Evolutionary conservation across 1,140 invertebrate genomes (phyloP).

Genomic region (Papilio helenus): DNA sequence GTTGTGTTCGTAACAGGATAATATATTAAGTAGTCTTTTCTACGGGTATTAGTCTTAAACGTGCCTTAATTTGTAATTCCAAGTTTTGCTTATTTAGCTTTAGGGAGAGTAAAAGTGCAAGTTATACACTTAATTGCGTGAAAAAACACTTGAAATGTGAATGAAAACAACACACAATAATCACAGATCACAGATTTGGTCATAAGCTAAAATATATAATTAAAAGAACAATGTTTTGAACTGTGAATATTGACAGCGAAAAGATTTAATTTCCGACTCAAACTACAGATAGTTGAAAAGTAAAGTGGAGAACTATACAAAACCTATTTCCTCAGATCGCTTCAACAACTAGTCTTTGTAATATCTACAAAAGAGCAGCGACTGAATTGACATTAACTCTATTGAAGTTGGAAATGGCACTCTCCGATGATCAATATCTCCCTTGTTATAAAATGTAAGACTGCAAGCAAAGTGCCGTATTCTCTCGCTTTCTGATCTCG

Average conservation of each 20-base stretch:
- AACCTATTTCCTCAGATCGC: constrained; percentile 10
- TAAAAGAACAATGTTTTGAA: neutral
- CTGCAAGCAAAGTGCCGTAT: neutral
- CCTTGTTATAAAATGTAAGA: constrained; percentile 8
- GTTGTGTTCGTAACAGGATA: neutral
- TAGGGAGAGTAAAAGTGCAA: neutral
- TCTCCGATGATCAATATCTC: constrained; percentile 18
- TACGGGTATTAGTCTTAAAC: neutral
- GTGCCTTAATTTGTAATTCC: neutral
- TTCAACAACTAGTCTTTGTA: constrained; percentile 9
- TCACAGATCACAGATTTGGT: no score
- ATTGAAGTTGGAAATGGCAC: constrained; percentile 23
- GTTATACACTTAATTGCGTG: neutral
- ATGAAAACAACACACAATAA: no score
- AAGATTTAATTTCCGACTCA: neutral
- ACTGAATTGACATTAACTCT: constrained; percentile 19
- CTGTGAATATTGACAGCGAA: neutral
- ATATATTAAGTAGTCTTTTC: neutral
- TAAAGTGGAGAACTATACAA: constrained; percentile 13
- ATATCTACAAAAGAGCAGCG: constrained; percentile 21
- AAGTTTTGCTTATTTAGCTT: neutral
- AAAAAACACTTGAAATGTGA: no score
- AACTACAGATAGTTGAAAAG: neutral
- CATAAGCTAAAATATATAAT: no score
- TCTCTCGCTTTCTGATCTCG: neutral